A percentile compares a stretch with the other conserved stretches of the same genome.
Conservation (phyloP, 2,797 vertebrate genomes). For the Ara ararauna region DNA sequence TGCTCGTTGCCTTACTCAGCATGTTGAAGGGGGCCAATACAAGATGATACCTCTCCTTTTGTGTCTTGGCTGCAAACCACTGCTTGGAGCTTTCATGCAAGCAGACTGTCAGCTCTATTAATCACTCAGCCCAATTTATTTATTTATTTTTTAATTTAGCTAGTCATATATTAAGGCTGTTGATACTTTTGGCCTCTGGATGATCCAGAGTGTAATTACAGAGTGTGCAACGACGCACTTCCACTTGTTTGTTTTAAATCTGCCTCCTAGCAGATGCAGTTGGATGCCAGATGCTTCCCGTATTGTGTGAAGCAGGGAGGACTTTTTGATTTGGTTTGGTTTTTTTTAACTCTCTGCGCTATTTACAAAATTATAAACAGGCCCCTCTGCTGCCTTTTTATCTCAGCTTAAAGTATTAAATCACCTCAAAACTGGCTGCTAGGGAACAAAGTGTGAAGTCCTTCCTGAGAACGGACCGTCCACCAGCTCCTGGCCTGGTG, state of each 20-base stretch:
- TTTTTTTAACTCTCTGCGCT: background rate
- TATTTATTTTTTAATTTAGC: background rate
- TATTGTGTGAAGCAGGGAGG: background rate
- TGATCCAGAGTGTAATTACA: constrained; percentile 4
- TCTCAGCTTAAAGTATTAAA: background rate
- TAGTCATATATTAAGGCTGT: background rate
- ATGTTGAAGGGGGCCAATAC: background rate
- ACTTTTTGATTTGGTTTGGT: background rate
- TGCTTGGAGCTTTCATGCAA: background rate
- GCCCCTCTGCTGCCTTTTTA: background rate
- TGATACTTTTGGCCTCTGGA: background rate
- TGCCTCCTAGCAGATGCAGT: background rate
- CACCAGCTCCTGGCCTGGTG: rapidly evolving
- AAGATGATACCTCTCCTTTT: background rate
- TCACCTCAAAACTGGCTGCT: background rate
- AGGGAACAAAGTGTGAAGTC: background rate
- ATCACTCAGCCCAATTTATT: background rate
- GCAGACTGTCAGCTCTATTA: background rate
- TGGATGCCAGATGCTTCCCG: background rate
- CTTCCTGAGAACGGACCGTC: background rate
- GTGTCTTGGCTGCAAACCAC: background rate
- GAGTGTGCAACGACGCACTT: background rate
- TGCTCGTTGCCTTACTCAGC: background rate
- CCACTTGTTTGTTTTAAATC: background rate
- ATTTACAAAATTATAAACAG: background rate